Evolutionary conservation across 2,113 vertebrate species (phyloP).

Genomic region (Ailuropoda melanoleuca): DNA sequence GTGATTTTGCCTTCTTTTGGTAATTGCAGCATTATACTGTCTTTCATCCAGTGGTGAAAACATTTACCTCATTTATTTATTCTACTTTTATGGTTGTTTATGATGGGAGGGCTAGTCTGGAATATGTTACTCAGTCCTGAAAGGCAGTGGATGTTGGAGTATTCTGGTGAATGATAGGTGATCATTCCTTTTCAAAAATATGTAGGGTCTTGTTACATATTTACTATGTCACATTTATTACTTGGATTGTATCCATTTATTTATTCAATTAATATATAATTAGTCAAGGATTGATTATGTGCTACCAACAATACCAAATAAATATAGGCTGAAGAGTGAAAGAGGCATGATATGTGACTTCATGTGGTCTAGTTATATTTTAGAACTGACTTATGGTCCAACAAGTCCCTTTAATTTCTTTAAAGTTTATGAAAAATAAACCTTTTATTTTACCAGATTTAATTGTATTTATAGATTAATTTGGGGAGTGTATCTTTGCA

Average conservation of each 20-base stretch:
- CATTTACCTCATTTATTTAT: neutral
- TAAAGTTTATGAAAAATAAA: constrained; percentile 5
- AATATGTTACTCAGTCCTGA: neutral
- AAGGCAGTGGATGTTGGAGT: neutral
- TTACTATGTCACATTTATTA: neutral
- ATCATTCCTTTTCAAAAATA: neutral
- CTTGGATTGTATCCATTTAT: neutral
- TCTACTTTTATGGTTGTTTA: neutral
- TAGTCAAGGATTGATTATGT: neutral
- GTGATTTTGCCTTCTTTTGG: neutral
- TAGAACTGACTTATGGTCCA: neutral
- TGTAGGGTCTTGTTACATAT: neutral
- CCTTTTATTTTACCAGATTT: neutral
- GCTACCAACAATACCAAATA: neutral
- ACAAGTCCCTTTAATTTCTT: neutral
- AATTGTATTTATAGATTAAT: neutral
- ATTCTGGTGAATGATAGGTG: neutral
- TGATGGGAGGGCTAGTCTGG: neutral
- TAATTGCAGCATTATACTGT: neutral
- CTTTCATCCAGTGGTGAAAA: neutral
- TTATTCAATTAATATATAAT: neutral
- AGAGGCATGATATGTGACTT: neutral
- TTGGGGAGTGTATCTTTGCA: neutral
- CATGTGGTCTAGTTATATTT: neutral
- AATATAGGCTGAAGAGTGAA: neutral